Evolutionary conservation across 2,888 invertebrate species (phyloP), one percentile per base, ranked within the genome.

Genomic region (Drosophila kambysellisi): DNA sequence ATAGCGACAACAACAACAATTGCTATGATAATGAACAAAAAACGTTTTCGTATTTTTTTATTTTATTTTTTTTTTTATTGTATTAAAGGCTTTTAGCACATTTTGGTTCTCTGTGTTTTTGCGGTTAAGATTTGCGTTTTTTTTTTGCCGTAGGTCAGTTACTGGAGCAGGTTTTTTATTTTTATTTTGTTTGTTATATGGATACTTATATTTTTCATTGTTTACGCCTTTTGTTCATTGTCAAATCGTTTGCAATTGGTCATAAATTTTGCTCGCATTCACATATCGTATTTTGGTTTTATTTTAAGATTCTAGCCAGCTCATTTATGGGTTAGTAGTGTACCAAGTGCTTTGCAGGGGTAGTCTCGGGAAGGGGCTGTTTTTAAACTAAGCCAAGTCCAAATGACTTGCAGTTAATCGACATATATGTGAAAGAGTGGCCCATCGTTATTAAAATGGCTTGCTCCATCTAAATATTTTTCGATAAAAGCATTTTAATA

Each of bases 21-120:
- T 88, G 82, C 88, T 70, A 74, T 74, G 88, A 88, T 84, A 80
- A 84, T 85, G 80, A 87, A 75, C 69, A 81, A 81, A 73, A 73
- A 84, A 70, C 69, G 79, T 59, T 70, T 74, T 48, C 54, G 48
- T 58, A 48, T 43, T 52, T 37, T 57, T 12, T 29, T 52, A 25
- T 25, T 25, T 25, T 25, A 2, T 25, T 35, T 32, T 41, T 66
- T 59, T 66, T 57, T 69, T 32, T 53, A 65, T 76, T 83, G 53
- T 77, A 72, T 67, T 39, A 57, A 64, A 53, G 62, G 65, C 66
- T 71, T 79, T 84, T 58, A 78, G 59, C 67, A 35, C 50, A 78
- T 32, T 68, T 74, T 67, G 35, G 30, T 61, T 60, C 51, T 64
- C 29, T 37, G 56, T 56, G 12, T 54, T 68, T 65, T 70, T 83